Base-by-base conservation (phyloP, 2,113 vertebrate species). In the Progne subis region DNA sequence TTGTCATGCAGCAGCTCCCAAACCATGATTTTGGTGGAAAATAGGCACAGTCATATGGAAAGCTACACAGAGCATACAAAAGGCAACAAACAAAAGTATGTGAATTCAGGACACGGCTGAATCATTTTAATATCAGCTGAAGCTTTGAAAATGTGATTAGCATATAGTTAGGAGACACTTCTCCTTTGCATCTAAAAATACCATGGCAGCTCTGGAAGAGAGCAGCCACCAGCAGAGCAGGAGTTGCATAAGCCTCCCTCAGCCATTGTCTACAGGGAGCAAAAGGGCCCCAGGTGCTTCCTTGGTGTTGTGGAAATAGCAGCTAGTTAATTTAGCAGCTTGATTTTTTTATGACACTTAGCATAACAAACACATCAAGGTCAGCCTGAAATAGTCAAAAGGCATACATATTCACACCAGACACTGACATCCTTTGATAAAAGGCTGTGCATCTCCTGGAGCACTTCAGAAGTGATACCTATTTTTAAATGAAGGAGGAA, bases 131-230 rank as follows among this genome's bases (percentile, higher is more conserved):
- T 47, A 95, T 81, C 92, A 96, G 78, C 79, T 77, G 87, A 94
- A 91, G 93, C 93, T 94, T 59, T 90, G 47, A 74, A 82, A 95
- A 86, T 88, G 56, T 77, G 71, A 93, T 96, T 88, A 96, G 67
- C 79, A 80, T 90, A 70, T 44, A 86, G 87, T 93, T 94, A 87
- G 75, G 82, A 88, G 71, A 88, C 63, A 70, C 52, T 95, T 77
- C 70, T 81, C 87, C 76, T 84, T 57, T 88, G 87, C 75, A 55
- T 80, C 93, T 95, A 86, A 95, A 95, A 95, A 92, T 86, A 88
- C 56, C 34, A 0, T 1, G 28, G 4, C 82, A 75, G 82, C 83
- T 59, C 78, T 77, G 90, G 78, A 85, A 56, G 55, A 47, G 39
- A 85, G 87, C 84, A 69, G 91, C 64, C 88, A 90, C 64, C 82